Evolutionary conservation across 2,888 invertebrate species (phyloP), one percentile per base, ranked within the genome.

Genomic region (Drosophila gaucha): DNA sequence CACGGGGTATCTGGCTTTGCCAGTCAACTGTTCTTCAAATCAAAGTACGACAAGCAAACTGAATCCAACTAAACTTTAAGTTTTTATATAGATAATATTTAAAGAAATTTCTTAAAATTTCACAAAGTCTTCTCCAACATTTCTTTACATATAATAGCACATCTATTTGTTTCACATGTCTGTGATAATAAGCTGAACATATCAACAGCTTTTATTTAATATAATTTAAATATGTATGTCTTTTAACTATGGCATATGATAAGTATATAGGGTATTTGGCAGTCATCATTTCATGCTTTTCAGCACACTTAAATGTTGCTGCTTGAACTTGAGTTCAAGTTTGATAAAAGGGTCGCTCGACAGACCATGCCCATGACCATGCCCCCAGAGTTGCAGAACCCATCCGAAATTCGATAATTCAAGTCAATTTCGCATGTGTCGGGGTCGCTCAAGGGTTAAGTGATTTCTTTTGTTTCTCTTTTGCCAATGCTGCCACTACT

Each of bases 361-460:
- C 60, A 67, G 59, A 69, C 75, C 64, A 57, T 64, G 69, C 49
- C 28, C 36, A 36, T 38, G 38, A 20, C 38, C 38, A 57, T 46
- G 54, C 49, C 64, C 64, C n/a, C n/a, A n/a, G n/a, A 59, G 66
- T 51, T 57, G 58, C 55, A 59, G 70, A 66, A 56, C 57, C 62
- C 65, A 65, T 63, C 50, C 69, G 64, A 77, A 84, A 84, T 80
- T 84, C 80, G 80, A 80, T 78, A 80, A 80, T 80, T 80, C 83
- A 85, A 80, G 85, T 80, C 82, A 75, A 80, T 80, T 84, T 78
- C 76, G 79, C 72, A 83, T 80, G 80, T 84, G 78, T 84, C 78
- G 84, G 70, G 84, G 74, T 84, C 66, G 84, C 70, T 73, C 86
- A 83, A 83, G 80, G 86, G 82, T 83, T 83, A 83, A 86, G 82